Base-by-base conservation (phyloP, 2,888 invertebrate genomes). In the Rhingia campestris region DNA sequence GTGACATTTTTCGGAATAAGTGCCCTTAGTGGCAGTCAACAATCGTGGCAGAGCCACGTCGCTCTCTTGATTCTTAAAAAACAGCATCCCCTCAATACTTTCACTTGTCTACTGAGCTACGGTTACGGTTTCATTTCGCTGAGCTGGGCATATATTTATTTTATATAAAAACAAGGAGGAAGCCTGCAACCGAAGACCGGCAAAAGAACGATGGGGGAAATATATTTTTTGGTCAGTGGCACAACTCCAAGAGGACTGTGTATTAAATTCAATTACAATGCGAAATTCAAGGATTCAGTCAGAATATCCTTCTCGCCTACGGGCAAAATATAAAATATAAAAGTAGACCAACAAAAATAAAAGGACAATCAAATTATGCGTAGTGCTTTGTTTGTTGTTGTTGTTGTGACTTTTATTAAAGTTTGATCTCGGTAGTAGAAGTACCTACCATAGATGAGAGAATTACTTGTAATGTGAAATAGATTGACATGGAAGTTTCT, bases 141-240 rank as follows among this genome's bases (percentile, higher is more conserved):
- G 41, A 54, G 35, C 49, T 66, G 51, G 47, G 53, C 53, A 67
- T 61, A 47, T 70, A 61, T 73, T 53, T 73, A 66, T 79, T 79
- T 79, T 49, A 22, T 22, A 59, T 51, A 53, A 32, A 4, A 70
- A 33, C 22, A 22, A 22, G 22, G 2, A 22, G 22, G 22, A 22
- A 22, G 22, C 1, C 22, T 22, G 22, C 22, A 22, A 22, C 22
- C 22, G 22, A 22, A 22, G 41, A 22, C 22, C 22, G 22, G 22
- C 22, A 47, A 33, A 58, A 41, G n/a, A 59, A 67, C 14, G 32
- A 74, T 30, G 54, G 59, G 63, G 22, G 22, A 9, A 49, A 63
- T 75, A 81, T 67, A 69, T 81, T 69, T 56, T 81, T 69, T 63
- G 81, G 81, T 81, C 75, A 74, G 74, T 81, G 81, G 74, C 74